Evolutionary conservation across 2,888 invertebrate species (phyloP).

Genomic region (Nomada hirtipes): DNA sequence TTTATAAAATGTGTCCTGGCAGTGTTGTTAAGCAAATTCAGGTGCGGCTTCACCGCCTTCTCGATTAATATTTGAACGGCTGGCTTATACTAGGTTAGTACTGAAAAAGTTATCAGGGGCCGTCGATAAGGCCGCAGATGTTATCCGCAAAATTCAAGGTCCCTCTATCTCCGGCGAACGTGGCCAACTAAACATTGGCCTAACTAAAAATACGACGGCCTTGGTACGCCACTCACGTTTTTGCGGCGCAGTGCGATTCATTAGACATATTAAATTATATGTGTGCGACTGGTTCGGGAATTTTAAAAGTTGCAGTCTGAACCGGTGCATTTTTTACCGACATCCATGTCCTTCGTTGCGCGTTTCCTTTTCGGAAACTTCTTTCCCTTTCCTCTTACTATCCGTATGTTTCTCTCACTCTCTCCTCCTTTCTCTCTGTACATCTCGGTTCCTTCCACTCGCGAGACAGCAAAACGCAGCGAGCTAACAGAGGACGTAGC

Average conservation of each 20-base stretch:
- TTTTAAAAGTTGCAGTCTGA: constrained; percentile 14
- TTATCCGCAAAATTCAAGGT: constrained; percentile 84
- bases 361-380: neutral
- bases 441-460: constrained; percentile 19
- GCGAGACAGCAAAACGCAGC: constrained; percentile 33
- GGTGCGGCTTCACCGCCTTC: constrained; percentile 76
- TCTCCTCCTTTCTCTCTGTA: neutral
- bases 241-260: constrained; percentile 77
- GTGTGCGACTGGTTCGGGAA: constrained; percentile 49
- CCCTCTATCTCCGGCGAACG: constrained; percentile 81
- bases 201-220: constrained; percentile 83
- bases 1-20: constrained; percentile 55
- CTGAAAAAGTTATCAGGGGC: constrained; percentile 80
- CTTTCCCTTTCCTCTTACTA: constrained; percentile 14
- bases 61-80: constrained; percentile 83
- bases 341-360: neutral
- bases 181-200: constrained; percentile 84
- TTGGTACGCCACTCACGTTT: constrained; percentile 82
- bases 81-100: constrained; percentile 84
- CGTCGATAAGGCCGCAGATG: constrained; percentile 83
- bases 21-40: constrained; percentile 77
- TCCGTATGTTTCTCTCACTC: constrained; percentile 1
- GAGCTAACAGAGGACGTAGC: constrained; percentile 36
- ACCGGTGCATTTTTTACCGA: constrained; percentile 25
- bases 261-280: constrained; percentile 78